These are phyloP conservation scores for Cistogaster globosa DNA, from an alignment of 2,888 invertebrate species.

Conservation along the genomic window DNA sequence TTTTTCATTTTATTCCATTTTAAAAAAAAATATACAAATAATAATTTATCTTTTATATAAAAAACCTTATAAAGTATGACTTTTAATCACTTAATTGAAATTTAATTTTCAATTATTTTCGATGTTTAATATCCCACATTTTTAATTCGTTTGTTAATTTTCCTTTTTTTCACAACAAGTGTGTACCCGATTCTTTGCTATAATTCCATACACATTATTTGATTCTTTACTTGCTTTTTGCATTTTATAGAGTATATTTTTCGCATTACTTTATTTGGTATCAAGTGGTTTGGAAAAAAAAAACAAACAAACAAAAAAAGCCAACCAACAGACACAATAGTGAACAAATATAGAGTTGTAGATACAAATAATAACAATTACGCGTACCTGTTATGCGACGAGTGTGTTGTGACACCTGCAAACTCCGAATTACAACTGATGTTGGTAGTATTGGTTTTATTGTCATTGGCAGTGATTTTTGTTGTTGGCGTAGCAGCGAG, in stretches of 20 bases:
- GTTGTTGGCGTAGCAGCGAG: constrained; percentile 18
- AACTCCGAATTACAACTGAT: constrained; percentile 82
- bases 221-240: constrained; percentile 1
- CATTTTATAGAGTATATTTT: constrained; percentile 48
- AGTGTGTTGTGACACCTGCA: constrained; percentile 80
- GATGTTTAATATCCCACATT: neutral
- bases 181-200: constrained; percentile 27
- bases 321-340: constrained; percentile 25
- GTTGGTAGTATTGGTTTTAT: constrained; percentile 75
- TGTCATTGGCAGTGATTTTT: constrained; percentile 74
- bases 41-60: no score
- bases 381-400: constrained; percentile 80
- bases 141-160: neutral
- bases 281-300: constrained; percentile 8
- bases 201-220: constrained; percentile 12
- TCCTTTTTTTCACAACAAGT: constrained; percentile 55
- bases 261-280: constrained; percentile 49
- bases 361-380: constrained; percentile 54
- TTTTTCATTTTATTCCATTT: no score
- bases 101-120: neutral
- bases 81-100: neutral
- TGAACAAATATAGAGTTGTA: constrained; percentile 46
- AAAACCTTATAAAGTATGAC: no score
- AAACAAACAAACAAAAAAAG: neutral
- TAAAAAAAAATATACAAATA: no score